Base-by-base conservation (phyloP, 2,888 invertebrate genomes). In the Tetrapedia diversipes region DNA sequence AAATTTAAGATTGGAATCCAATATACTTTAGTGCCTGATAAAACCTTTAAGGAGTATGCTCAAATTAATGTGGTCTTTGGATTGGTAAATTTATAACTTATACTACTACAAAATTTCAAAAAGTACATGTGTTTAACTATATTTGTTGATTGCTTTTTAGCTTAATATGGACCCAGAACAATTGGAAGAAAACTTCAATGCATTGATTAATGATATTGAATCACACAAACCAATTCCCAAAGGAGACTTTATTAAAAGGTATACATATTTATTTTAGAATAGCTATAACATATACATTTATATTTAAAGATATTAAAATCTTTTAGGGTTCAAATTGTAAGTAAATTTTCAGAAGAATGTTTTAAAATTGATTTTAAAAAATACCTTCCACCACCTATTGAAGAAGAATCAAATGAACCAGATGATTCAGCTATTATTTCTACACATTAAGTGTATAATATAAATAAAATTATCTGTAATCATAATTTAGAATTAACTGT, bases 191-290 rank as follows among this genome's bases (percentile, higher is more conserved):
- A 98, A 98, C 90, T 94, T 97, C 79, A 92, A 90, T 56, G 92
- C 93, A 0, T 86, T 97, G 19, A 84, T 97, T 7, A 92, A 94
- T 79, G 95, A 96, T 89, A 89, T 97, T 32, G 93, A 95, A 86
- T 88, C 90, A 0, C 92, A 92, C 61, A 94, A 95, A 75, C 96
- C 97, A 0, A 96, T 94, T 86, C 93, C 95, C 76, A 93, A 93
- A 32, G 96, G 95, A 0, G 92, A 92, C 19, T 97, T 97, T 86
- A 95, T 97, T 73, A 94, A 94, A 22, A 94, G 94, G 94, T 95
- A 93, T 71, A 56, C 27, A 29, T 6, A 14, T 8, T 2, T 39
- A 19, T 22, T 56, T 56, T 57, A 29, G 19, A 7, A 27, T n/a
- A 56, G 6, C n/a, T n/a, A n/a, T n/a, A 24, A 57, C 4, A 7